Evolutionary conservation across 1,140 invertebrate species (phyloP).

Genomic region (Drosophila orosa): DNA sequence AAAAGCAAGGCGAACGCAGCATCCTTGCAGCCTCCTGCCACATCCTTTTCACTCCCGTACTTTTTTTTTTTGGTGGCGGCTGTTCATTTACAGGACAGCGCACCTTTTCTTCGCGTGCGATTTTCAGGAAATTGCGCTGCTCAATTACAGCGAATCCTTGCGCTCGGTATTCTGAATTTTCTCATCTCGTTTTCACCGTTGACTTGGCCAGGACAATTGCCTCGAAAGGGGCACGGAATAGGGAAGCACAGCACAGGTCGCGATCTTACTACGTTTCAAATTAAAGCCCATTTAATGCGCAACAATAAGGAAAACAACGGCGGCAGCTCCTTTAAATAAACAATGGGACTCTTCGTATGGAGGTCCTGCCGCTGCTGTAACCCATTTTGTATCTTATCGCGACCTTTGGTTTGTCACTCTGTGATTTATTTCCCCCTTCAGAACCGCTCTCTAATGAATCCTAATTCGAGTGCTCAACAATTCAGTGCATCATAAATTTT

Average conservation of each 20-base stretch:
- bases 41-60: constrained; percentile 39
- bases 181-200: constrained; percentile 63
- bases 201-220: constrained; percentile 71
- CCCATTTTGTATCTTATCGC: constrained; percentile 38
- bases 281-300: constrained; percentile 79
- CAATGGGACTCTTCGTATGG: constrained; percentile 28
- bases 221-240: constrained; percentile 15
- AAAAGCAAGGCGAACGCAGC: constrained; percentile 42
- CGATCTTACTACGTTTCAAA: constrained; percentile 73
- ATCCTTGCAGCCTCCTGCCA: constrained; percentile 56
- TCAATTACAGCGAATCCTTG: constrained; percentile 67
- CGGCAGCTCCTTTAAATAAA: constrained; percentile 56
- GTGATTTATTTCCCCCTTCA: constrained; percentile 41
- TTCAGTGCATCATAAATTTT: constrained; percentile 56
- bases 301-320: constrained; percentile 49
- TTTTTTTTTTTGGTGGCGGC: constrained; percentile 34
- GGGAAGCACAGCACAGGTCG: constrained; percentile 24
- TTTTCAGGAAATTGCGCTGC: constrained; percentile 70
- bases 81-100: constrained; percentile 80
- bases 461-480: constrained; percentile 52
- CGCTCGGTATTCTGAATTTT: constrained; percentile 38
- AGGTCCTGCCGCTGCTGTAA: constrained; percentile 15
- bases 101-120: constrained; percentile 68
- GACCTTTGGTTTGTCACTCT: constrained; percentile 8
- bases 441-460: constrained; percentile 40